phyloP scores from a whole-genome alignment of 2,888 invertebrate species.

The Euzophera pinguis region DNA sequence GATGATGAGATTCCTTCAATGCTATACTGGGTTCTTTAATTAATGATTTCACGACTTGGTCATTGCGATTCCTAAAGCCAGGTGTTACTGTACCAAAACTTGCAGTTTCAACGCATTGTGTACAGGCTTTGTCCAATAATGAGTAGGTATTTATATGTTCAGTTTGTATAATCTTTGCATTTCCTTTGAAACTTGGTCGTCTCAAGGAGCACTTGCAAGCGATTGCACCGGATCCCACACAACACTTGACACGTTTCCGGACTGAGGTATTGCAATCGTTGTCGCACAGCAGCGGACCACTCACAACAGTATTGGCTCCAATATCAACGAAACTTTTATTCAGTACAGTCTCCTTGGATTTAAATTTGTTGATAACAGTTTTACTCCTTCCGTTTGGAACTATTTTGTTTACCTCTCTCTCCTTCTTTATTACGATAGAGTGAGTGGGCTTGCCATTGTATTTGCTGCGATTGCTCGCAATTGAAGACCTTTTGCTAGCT shows the following conservation, averaged over 20 bases:
- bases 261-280: constrained; percentile 46
- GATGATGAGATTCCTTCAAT: not conserved
- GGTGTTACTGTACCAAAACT: constrained; percentile 31
- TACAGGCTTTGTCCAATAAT: constrained; percentile 46
- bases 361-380: constrained; percentile 29
- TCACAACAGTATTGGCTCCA: constrained; percentile 42
- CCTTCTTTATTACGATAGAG: constrained; percentile 38
- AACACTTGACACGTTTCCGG: constrained; percentile 35
- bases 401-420: constrained; percentile 34
- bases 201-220: constrained; percentile 34
- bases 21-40: not conserved
- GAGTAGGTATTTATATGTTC: constrained; percentile 20
- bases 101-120: constrained; percentile 28
- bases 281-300: constrained; percentile 42
- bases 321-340: constrained; percentile 35
- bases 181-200: constrained; percentile 22
- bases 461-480: constrained; percentile 14
- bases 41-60: not conserved
- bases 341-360: constrained; percentile 32
- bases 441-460: constrained; percentile 28
- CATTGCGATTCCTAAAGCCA: not conserved
- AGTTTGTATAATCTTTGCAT: constrained; percentile 41
- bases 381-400: constrained; percentile 23
- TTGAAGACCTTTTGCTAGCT: constrained; percentile 4
- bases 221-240: constrained; percentile 1